These are phyloP conservation scores for Procambarus clarkii DNA, from an alignment of 1,140 invertebrate genomes.

Conservation along the genomic window DNA sequence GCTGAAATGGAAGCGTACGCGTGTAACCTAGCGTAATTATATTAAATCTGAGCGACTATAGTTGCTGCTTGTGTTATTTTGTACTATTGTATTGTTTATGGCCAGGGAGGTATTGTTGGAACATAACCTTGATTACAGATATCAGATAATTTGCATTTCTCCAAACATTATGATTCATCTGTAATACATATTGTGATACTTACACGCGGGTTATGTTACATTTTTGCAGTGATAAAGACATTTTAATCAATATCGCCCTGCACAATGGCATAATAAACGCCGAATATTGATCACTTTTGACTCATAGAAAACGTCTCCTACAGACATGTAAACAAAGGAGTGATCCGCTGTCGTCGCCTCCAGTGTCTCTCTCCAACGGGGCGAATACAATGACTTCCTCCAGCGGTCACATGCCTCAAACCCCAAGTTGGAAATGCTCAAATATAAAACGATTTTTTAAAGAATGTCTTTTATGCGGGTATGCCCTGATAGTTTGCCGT, in stretches of 20 bases:
- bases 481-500: no score
- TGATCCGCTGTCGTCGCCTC: slow-evolving; percentile 6
- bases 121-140: slow-evolving; percentile 60
- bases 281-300: slow-evolving; percentile 50
- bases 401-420: background rate
- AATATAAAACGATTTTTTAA: no score
- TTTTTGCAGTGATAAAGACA: background rate
- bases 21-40: background rate
- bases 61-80: background rate
- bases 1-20: background rate
- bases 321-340: slow-evolving; percentile 57
- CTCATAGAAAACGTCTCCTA: slow-evolving; percentile 54
- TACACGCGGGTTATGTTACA: background rate
- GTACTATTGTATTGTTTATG: slow-evolving; percentile 30
- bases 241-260: background rate
- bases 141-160: slow-evolving; percentile 50
- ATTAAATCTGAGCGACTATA: background rate
- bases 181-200: background rate
- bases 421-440: no score
- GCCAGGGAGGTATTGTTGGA: slow-evolving; percentile 31
- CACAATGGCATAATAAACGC: background rate
- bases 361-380: background rate
- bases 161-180: slow-evolving; percentile 18
- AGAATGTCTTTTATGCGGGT: no score
- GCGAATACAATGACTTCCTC: background rate